Base-by-base conservation (phyloP, 2,888 invertebrate genomes). In the Nesidiocoris tenuis region DNA sequence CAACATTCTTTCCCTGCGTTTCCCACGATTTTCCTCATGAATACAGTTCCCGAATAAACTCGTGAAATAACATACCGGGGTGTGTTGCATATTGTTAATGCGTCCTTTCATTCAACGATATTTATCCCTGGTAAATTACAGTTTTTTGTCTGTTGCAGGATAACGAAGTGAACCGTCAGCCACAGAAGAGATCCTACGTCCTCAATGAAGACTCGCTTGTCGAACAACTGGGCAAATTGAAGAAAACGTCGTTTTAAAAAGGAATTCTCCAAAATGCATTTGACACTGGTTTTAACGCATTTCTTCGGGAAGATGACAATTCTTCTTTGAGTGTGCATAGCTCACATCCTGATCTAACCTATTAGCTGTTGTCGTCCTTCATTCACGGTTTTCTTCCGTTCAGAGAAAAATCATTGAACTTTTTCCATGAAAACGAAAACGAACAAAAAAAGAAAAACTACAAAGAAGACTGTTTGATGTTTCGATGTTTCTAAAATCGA, bases 131-230 rank as follows among this genome's bases (percentile, higher is more conserved):
- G n/a, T n/a, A n/a, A n/a, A n/a, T n/a, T n/a, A n/a, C n/a, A n/a
- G n/a, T n/a, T n/a, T n/a, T 65, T 65, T 1, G 78, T 83, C 83
- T 68, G 67, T n/a, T 61, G 5, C 82, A 84, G 84, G 82, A 82
- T 72, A 81, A 82, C 66, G 77, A 68, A 9, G 23, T 61, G 2
- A 66, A 67, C 17, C 78, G 75, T 12, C 78, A 77, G 63, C 76
- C 89, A 82, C 86, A 88, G 80, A 90, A 90, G 82, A 86, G 90
- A 76, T 79, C 79, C 21, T 90, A 88, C 82, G 86, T 90, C 64
- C 86, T 88, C 0, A 86, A 86, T 78, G 90, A 90, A 82, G 87
- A 88, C 74, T 88, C 87, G 80, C 84, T 90, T 74, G 89, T 88
- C 2, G 84, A 87, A 61, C 89, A 90, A 83, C 86, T 90, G 71